A percentile compares a stretch with the other conserved stretches of the same genome.
Evolutionary conservation across 2,113 vertebrate species (phyloP).

Genomic region (Pao palembangensis): DNA sequence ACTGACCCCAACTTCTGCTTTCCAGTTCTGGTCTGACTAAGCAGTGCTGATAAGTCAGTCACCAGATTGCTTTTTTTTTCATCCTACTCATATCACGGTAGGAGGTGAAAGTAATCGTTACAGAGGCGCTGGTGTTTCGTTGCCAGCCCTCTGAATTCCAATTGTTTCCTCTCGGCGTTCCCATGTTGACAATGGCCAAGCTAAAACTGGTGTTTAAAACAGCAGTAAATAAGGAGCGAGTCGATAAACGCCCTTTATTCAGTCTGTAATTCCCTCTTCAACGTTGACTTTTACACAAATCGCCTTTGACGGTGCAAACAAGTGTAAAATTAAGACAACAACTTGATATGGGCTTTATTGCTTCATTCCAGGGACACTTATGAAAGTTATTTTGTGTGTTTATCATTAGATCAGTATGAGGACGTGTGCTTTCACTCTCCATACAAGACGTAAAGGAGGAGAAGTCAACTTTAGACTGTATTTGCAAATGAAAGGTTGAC

Average conservation of each 20-base stretch:
- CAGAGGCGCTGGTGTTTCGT: no score
- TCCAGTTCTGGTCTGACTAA: slow-evolving; percentile 27
- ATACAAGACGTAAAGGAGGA: no score
- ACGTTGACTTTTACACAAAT: not conserved
- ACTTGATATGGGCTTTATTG: not conserved
- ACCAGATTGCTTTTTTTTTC: not conserved
- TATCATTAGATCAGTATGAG: no score
- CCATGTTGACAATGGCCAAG: no score
- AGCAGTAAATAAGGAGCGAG: not conserved
- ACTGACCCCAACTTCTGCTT: slow-evolving; percentile 2
- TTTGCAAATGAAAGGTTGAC: slow-evolving; percentile 42
- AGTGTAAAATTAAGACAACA: not conserved
- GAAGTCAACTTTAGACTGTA: not conserved
- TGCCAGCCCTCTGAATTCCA: no score
- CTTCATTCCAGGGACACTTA: not conserved
- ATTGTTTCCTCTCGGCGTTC: no score
- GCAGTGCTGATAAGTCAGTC: slow-evolving; percentile 18
- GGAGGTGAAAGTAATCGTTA: no score
- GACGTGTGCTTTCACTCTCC: no score
- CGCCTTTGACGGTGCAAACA: not conserved
- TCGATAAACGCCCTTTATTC: no score
- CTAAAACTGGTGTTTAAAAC: not conserved
- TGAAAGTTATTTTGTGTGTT: no score
- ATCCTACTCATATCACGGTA: no score
- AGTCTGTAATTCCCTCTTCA: not conserved